These are phyloP conservation scores for Sebastes schlegelii DNA, from an alignment of 2,113 vertebrate genomes.

Conservation along the genomic window DNA sequence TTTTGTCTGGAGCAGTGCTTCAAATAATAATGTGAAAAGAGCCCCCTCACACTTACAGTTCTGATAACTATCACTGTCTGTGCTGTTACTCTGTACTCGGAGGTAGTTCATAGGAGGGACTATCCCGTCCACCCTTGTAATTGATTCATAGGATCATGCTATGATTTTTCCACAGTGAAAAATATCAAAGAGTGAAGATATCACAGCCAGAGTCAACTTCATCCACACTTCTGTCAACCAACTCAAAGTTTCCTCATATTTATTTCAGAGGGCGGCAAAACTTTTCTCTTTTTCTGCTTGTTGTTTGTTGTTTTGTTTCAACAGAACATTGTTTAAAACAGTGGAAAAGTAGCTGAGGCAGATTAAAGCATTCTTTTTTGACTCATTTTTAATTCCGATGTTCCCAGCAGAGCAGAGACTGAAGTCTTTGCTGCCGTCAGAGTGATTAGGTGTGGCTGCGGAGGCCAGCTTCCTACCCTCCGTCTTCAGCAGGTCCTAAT, in stretches of 20 bases:
- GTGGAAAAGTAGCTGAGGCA: constrained; percentile 79
- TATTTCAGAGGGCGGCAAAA: constrained; percentile 70
- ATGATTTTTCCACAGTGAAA: constrained; percentile 56
- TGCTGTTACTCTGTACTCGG: constrained; percentile 22
- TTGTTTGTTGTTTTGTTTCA: constrained; percentile 77
- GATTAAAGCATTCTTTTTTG: constrained; percentile 77
- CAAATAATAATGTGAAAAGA: constrained; percentile 71
- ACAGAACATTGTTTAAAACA: constrained; percentile 70
- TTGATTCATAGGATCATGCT: constrained; percentile 66
- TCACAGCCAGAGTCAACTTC: constrained; percentile 66
- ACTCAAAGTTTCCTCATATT: constrained; percentile 68
- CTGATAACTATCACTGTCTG: constrained; percentile 68
- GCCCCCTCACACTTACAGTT: constrained; percentile 57
- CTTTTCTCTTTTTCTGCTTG: constrained; percentile 57
- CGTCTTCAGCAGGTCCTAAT: constrained; percentile 78
- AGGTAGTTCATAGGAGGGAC: constrained; percentile 69
- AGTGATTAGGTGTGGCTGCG: constrained; percentile 86
- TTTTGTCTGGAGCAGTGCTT: constrained; percentile 71
- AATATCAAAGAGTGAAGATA: constrained; percentile 67
- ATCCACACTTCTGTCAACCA: constrained; percentile 63
- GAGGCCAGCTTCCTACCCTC: constrained; percentile 78
- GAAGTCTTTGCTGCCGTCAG: constrained; percentile 80
- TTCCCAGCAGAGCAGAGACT: constrained; percentile 75
- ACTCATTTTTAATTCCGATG: constrained; percentile 71
- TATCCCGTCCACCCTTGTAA: constrained; percentile 59